Base-by-base conservation (phyloP, 2,113 vertebrate genomes). In the Tyrannus savana region DNA sequence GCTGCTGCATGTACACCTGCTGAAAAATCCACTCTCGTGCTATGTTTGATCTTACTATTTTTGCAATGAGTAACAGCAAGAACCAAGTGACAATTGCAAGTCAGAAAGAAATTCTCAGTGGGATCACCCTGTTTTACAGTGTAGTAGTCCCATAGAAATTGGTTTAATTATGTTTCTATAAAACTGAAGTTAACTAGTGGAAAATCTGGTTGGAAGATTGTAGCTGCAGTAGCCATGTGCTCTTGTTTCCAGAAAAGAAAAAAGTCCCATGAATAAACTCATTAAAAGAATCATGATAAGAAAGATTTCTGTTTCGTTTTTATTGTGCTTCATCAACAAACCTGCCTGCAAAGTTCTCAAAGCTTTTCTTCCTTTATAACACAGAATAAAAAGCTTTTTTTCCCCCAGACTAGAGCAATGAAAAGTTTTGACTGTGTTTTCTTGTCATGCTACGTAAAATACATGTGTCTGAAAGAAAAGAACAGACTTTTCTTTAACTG, bases 391-490 rank as follows among this genome's bases (percentile, higher is more conserved):
- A 83, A 55, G 3, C 0, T 0, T 13, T 67, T 53, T 75, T 56
- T 56, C 90, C 90, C 90, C 79, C 58, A 89, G 64, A 69, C 63
- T 84, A 79, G 39, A 87, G 79, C 24, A 49, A 90, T 75, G 59
- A 94, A 63, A 85, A 94, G 41, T 91, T 95, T 95, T 79, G 64
- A 62, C 74, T 94, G 75, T 35, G 33, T 73, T 86, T 90, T 87
- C 89, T 82, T 91, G 52, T 80, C 41, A 55, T 50, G 22, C 44
- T 84, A 30, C 42, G 22, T 64, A 96, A 89, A 89, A 72, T 46
- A 55, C 87, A 83, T 19, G 25, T 67, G 52, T 55, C 82, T 95
- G 47, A 75, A 81, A 77, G 85, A 41, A 75, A 72, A 74, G 82
- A 79, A 67, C 50, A 39, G 52, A 37, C 37, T 71, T 44, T 80